These are phyloP conservation scores for Petaurus breviceps DNA, from an alignment of 2,113 vertebrate species.

Conservation along the genomic window DNA sequence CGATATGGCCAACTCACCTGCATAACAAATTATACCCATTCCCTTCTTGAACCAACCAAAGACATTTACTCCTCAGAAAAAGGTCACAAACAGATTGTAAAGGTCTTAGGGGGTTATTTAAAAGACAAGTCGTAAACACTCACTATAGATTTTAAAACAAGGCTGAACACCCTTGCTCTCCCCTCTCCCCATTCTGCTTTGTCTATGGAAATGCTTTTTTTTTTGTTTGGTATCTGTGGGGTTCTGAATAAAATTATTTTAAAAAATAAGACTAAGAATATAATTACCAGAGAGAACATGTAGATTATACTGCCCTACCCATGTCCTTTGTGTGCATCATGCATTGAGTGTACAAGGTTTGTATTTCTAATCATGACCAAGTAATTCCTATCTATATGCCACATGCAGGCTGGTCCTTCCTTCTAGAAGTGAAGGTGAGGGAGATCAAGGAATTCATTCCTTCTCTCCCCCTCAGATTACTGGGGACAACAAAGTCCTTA, in stretches of 20 bases:
- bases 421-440: too few species aligned
- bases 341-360: not conserved
- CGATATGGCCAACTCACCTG: too few species aligned
- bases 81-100: not conserved
- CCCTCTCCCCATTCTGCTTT: not conserved
- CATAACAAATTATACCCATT: not conserved
- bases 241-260: not conserved
- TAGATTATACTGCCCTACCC: not conserved
- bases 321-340: not conserved
- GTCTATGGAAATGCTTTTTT: not conserved
- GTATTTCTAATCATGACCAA: not conserved
- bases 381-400: too few species aligned
- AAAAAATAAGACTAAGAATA: not conserved
- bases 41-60: too few species aligned
- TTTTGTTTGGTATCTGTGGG: not conserved
- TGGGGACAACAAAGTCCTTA: too few species aligned
- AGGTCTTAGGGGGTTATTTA: not conserved
- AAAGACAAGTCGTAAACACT: not conserved
- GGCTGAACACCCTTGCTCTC: too few species aligned
- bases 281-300: not conserved
- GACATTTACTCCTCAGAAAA: too few species aligned
- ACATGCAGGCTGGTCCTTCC: too few species aligned
- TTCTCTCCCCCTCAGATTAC: too few species aligned
- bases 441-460: not conserved
- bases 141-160: not conserved